Base-by-base conservation (phyloP, 2,888 invertebrate species). In the Drosophila fulvimacula region DNA sequence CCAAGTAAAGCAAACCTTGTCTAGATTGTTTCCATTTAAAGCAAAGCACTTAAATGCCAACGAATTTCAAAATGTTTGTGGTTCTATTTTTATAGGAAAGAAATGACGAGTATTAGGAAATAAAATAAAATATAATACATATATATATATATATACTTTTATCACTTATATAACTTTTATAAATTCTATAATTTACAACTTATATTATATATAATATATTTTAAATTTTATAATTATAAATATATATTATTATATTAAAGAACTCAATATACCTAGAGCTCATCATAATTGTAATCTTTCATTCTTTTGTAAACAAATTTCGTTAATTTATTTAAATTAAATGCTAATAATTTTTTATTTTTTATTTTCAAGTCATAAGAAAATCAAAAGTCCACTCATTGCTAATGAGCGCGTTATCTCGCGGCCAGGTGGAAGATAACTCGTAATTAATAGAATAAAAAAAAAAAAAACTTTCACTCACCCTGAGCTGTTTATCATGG, bases 391-490 rank as follows among this genome's bases (percentile, higher is more conserved):
- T 10, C 19, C 27, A 39, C 24, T 32, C 48, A 73, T 56, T 42
- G 24, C 44, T 21, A 52, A 61, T 46, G 60, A 58, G 44, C 1
- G n/a, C 17, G 17, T 27, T 67, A 76, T 76, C 61, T 42, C 5
- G 9, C 13, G 30, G 0, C 30, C 5, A 21, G 49, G 13, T 36
- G 5, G n/a, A 21, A 36, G 41, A 64, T 53, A 41, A 17, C 13
- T 41, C 27, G 24, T 48, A 36, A 61, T 36, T 76, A 58, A 36
- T 48, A 34, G 1, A 42, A 6, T 34, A 13, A 42, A 13, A 19
- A 41, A 42, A 21, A 42, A 42, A 15, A 38, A 57, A 48, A 59
- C 51, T 76, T 71, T 59, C 42, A 32, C 48, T 72, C 39, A 58
- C 44, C 17, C 32, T 46, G 44, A 44, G 57, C 48, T 36, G 46